Conservation (phyloP, 2,797 vertebrate genomes). For the Xerus rutilus region DNA sequence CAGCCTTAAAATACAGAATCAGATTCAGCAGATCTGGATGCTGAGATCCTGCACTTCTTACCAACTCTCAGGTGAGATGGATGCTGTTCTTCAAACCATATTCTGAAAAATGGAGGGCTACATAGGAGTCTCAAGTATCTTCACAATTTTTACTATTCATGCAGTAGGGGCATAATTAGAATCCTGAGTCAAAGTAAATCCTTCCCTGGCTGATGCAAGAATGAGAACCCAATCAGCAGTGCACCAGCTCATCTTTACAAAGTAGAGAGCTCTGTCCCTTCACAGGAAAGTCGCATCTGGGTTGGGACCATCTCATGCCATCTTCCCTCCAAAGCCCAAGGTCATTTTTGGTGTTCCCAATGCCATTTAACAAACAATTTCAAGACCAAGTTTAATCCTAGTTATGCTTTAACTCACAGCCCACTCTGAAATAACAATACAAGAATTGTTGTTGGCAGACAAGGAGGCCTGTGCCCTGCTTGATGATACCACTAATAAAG, state of each 20-base stretch:
- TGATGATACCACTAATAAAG: constrained; percentile 47
- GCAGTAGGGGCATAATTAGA: not conserved
- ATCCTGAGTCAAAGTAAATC: not conserved
- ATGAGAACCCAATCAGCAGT: not conserved
- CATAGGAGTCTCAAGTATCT: not conserved
- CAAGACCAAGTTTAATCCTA: not conserved
- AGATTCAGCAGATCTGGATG: not conserved
- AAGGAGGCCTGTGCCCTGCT: not conserved
- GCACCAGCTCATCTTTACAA: not conserved
- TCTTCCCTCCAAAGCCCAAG: not conserved
- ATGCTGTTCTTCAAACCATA: not conserved
- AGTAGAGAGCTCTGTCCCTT: not conserved
- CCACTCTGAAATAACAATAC: not conserved
- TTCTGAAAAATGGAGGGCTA: not conserved
- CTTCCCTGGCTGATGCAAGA: not conserved
- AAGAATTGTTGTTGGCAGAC: not conserved
- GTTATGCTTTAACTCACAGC: not conserved
- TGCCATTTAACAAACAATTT: constrained; percentile 13
- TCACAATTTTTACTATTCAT: not conserved
- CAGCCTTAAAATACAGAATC: not conserved
- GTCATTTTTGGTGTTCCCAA: not conserved
- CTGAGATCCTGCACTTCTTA: not conserved
- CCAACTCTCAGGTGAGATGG: not conserved
- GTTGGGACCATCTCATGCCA: no score
- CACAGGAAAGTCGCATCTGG: not conserved